Evolutionary conservation across 2,113 vertebrate species (phyloP), one percentile per base, ranked within the genome.

Genomic region (Anoura caudifer): DNA sequence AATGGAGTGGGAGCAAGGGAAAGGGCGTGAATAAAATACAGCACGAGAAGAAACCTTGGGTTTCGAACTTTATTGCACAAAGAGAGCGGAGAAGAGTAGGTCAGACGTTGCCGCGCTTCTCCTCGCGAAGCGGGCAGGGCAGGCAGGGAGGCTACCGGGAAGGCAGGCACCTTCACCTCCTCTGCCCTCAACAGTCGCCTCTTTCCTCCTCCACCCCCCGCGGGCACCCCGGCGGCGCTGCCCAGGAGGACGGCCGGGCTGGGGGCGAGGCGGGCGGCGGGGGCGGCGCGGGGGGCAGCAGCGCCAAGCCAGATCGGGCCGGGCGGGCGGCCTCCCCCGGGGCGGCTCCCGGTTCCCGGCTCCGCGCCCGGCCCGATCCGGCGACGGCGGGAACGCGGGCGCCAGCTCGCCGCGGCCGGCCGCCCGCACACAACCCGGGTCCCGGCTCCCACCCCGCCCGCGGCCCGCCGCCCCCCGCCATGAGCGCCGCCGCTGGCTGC

Each of bases 401-500:
- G 93, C 95, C 92, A 83, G 96, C 93, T 92, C 90, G 75, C 97
- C 65, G 95, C 87, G 90, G 87, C 93, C 96, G 47, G 50, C 93
- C 83, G 73, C 45, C 93, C 83, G 94, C 96, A 73, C 97, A 88
- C 95, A 91, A 87, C 89, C 97, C 96, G 54, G 91, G 70, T 38
- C 84, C 59, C 89, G 84, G 91, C 96, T 87, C 96, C 88, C 92
- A 89, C 87, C 96, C 95, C 92, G 93, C 95, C 91, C 97, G 91
- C 91, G 72, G 75, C 90, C 76, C 96, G 97, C 97, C 97, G 97
- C 86, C 96, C 97, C 96, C 97, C 96, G 94, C 97, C 97, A 98
- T 95, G 97, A 98, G 97, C 98, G 97, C 97, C 95, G 97, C 97
- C 98, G 98, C 98, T 97, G 98, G 97, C 98, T 97, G 97, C 98